Evolutionary conservation across 1,140 invertebrate genomes (phyloP).

Genomic region (Drosophila ohnishii): DNA sequence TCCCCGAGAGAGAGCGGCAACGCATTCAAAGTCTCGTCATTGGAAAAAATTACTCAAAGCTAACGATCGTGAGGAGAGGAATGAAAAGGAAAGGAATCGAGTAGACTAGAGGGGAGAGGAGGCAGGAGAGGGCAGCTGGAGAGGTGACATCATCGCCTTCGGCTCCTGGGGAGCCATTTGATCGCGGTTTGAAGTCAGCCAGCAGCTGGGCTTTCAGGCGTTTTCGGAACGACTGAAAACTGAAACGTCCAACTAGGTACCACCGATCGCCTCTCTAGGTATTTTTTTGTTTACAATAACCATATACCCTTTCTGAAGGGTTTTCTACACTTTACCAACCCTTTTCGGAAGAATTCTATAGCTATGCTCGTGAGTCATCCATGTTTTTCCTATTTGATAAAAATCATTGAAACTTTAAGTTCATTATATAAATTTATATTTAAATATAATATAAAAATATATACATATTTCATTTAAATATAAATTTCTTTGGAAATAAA

Average conservation of each 20-base stretch:
- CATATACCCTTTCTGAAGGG: slow-evolving; percentile 5
- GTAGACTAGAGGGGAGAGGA: background rate
- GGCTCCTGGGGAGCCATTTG: slow-evolving; percentile 49
- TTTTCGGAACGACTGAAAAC: slow-evolving; percentile 13
- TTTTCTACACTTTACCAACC: too few relatives aligned
- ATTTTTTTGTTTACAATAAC: background rate
- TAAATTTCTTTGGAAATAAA: too few relatives aligned
- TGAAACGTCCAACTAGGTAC: slow-evolving; percentile 12
- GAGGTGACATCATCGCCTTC: slow-evolving; percentile 40
- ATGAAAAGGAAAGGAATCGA: slow-evolving; percentile 1
- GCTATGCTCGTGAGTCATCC: background rate
- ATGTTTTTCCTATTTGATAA: too few relatives aligned
- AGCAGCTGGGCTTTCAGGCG: slow-evolving; percentile 36
- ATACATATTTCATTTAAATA: too few relatives aligned
- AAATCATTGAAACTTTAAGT: background rate
- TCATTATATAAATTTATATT: background rate
- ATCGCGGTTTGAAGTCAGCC: slow-evolving; percentile 38
- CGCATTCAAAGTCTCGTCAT: slow-evolving; percentile 8
- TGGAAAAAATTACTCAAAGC: slow-evolving; percentile 29
- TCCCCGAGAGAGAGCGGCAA: slow-evolving; percentile 2
- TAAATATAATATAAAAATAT: too few relatives aligned
- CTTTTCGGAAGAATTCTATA: background rate
- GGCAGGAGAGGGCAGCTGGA: slow-evolving; percentile 27
- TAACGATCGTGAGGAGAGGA: slow-evolving; percentile 18
- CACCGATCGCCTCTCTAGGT: background rate